A percentile compares a stretch with the other conserved stretches of the same genome.
Conservation (phyloP, 2,113 vertebrate species). For the Camarhynchus parvulus region DNA sequence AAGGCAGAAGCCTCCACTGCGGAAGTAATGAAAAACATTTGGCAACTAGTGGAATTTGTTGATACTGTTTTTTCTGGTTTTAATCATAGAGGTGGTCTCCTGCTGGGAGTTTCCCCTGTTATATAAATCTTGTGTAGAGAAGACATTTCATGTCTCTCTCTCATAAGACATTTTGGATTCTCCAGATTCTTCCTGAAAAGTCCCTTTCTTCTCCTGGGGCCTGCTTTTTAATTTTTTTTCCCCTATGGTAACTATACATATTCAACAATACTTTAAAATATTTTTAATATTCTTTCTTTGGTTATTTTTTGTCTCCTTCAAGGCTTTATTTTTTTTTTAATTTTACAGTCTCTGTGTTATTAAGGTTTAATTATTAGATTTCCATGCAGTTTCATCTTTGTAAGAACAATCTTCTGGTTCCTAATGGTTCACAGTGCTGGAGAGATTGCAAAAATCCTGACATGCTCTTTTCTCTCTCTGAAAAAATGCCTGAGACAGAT, state of each 20-base stretch:
- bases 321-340: neutral
- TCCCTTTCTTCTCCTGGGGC: neutral
- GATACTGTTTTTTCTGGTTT: slow-evolving; percentile 54
- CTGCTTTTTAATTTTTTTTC: neutral
- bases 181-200: slow-evolving; percentile 2
- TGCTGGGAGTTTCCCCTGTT: slow-evolving; percentile 36
- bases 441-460: neutral
- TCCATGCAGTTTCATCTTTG: neutral
- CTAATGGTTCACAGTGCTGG: neutral
- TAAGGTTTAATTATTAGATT: neutral
- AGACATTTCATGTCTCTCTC: neutral
- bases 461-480: neutral
- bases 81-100: slow-evolving; percentile 59
- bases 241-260: neutral
- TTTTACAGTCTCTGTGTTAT: neutral
- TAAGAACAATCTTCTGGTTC: neutral
- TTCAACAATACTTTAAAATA: neutral
- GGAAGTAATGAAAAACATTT: slow-evolving; percentile 60
- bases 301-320: neutral
- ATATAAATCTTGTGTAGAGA: slow-evolving; percentile 27
- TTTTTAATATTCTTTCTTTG: neutral
- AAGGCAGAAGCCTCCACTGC: slow-evolving; percentile 28
- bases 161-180: neutral
- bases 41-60: slow-evolving; percentile 46
- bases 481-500: neutral